These are phyloP conservation scores for Dendrocopos noguchii DNA, from an alignment of 2,113 vertebrate genomes.

Conservation along the genomic window DNA sequence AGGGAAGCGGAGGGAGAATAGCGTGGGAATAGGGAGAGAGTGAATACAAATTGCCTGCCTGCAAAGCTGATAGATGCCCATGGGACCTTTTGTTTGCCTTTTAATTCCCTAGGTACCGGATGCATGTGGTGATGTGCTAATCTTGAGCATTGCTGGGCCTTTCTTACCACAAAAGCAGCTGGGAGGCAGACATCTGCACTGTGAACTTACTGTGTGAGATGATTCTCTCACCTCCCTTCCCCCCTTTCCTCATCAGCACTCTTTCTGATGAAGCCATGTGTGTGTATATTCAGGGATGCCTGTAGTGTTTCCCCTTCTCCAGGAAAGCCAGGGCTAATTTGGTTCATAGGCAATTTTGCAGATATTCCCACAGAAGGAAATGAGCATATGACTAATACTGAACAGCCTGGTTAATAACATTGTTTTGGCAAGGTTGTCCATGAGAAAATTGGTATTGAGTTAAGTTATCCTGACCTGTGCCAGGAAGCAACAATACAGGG, in stretches of 20 bases:
- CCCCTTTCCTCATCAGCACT: fast-evolving
- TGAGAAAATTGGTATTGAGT: not conserved
- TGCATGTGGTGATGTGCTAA: not conserved
- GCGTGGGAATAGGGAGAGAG: not conserved
- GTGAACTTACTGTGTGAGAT: not conserved
- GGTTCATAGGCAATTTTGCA: not conserved
- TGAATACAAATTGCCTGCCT: not conserved
- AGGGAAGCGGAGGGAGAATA: not conserved
- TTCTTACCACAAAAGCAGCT: not conserved
- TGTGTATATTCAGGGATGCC: not conserved
- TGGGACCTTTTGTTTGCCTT: not conserved
- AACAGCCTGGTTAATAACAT: not conserved
- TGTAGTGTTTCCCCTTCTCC: not conserved
- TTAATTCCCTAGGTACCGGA: not conserved
- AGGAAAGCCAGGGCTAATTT: not conserved
- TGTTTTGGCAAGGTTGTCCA: not conserved
- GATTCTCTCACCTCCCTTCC: not conserved
- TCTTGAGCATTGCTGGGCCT: not conserved
- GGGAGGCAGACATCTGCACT: not conserved
- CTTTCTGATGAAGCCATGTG: not conserved
- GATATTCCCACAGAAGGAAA: constrained; percentile 12
- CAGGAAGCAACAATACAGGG: not conserved
- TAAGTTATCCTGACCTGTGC: not conserved
- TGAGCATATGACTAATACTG: not conserved
- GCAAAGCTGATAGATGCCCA: not conserved